phyloP scores from a whole-genome alignment of 2,888 invertebrate genomes.

The Drosophila quinaria region DNA sequence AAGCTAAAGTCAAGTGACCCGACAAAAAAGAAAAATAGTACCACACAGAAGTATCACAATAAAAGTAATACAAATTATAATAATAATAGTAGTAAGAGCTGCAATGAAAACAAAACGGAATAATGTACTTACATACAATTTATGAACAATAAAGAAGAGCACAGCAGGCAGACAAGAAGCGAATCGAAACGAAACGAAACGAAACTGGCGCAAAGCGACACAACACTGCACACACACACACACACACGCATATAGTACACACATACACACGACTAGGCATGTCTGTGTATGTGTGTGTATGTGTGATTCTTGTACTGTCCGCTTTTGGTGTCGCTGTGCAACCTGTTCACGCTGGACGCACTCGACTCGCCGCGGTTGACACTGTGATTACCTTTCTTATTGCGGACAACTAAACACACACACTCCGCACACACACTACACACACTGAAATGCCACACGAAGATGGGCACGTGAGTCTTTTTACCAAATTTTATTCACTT shows the following conservation, averaged over 20 bases:
- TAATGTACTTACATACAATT: constrained; percentile 38
- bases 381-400: constrained; percentile 77
- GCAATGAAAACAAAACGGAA: constrained; percentile 73
- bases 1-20: constrained; percentile 51
- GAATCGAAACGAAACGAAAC: constrained; percentile 61
- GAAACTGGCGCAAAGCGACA: constrained; percentile 55
- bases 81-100: constrained; percentile 45
- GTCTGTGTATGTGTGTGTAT: constrained; percentile 8
- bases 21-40: constrained; percentile 45
- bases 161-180: constrained; percentile 23
- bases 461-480: constrained; percentile 46
- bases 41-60: constrained; percentile 33
- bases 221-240: constrained; percentile 9
- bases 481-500: not conserved
- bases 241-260: not conserved
- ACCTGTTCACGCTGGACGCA: constrained; percentile 69
- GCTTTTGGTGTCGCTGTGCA: constrained; percentile 61
- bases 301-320: constrained; percentile 47
- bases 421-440: constrained; percentile 4
- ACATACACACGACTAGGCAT: not conserved
- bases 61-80: constrained; percentile 16
- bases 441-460: constrained; percentile 16
- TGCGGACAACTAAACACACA: constrained; percentile 31
- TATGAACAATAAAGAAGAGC: constrained; percentile 41
- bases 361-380: constrained; percentile 56